Evolutionary conservation across 1,140 invertebrate genomes (phyloP), one percentile per base, ranked within the genome.

Genomic region (Apis cerana): DNA sequence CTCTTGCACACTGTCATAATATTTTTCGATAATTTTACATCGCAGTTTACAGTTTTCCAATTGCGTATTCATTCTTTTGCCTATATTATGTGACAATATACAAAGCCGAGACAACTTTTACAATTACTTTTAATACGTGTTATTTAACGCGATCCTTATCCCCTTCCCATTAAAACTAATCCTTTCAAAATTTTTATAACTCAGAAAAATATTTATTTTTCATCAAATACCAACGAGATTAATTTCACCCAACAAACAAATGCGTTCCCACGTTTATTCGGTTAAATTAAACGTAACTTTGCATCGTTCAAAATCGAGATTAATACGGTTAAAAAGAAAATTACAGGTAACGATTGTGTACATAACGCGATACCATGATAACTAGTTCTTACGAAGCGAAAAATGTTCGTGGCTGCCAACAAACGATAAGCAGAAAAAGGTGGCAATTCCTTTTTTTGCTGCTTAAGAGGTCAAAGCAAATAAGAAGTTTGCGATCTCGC

Each of bases 401-500:
- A 43, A n/a, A 50, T 23, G 72, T 59, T 75, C 23, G 64, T 77
- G 17, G 10, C 21, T 68, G 64, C 52, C 64, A 77, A 68, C 23
- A 33, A 77, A 68, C 33, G 62, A 77, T 58, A 67, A 77, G 52
- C 21, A 13, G 75, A 11, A 56, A 56, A 77, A 52, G 21, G 50
- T 67, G 62, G 52, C 23, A 67, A 56, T 64, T 43, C 50, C 19
- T 33, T 7, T 27, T 68, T 77, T 33, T n/a, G 15, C 33, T 56
- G 27, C 27, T 67, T 10, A 56, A 68, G 33, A 11, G 61, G 52
- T 77, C 64, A 48, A 68, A 58, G 27, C 27, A 19, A 68, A 48
- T 67, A 77, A 68, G 23, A 71, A 56, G 64, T 77, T 68, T 15
- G 23, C 27, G 21, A 67, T 43, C 64, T 77, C 5, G 75, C 50